Base-by-base conservation (phyloP, 1,140 invertebrate species). In the Caenorhabditis latens region DNA sequence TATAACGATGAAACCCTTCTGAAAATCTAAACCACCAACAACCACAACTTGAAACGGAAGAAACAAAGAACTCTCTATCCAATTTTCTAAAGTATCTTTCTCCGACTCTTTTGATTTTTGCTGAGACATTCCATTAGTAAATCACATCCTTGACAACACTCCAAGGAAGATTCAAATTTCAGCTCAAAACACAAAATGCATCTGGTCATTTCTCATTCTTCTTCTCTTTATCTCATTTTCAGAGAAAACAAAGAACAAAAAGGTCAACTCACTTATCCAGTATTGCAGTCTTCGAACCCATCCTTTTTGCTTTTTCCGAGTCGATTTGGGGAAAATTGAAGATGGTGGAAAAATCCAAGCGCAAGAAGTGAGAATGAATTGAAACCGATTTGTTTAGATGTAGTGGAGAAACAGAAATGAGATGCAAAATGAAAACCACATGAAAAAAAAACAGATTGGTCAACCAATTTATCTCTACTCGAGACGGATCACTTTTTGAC, bases 351-450 rank as follows among this genome's bases (percentile, higher is more conserved):
- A 53, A 53, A n/a, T n/a, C 1, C 16, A 53, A 4, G 16, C 9
- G 50, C n/a, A 53, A 16, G 16, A n/a, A 53, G 16, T 53, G 50
- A 53, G 50, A 53, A 53, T 32, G 32, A 32, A 32, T 32, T 32
- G 32, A 32, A 32, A 32, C 32, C 32, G 32, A 32, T 32, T 53
- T 53, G 50, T 53, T 53, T 53, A 53, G 50, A 53, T 53, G 50
- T 13, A 53, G 9, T 53, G 50, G 50, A 53, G 50, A 16, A 53
- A 53, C n/a, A n/a, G 19, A n/a, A 58, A 58, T 58, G 55, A 58
- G 55, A 58, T 58, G 3, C 55, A 58, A 58, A 58, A 58, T 58
- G 55, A 58, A 58, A 58, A 58, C 55, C 55, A 58, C 55, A 58
- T 58, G 55, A 32, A 32, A 58, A 58, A 58, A 58, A 58, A 58